Evolutionary conservation across 1,140 invertebrate genomes (phyloP), one percentile per base, ranked within the genome.

Genomic region (Drosophila baimaii): DNA sequence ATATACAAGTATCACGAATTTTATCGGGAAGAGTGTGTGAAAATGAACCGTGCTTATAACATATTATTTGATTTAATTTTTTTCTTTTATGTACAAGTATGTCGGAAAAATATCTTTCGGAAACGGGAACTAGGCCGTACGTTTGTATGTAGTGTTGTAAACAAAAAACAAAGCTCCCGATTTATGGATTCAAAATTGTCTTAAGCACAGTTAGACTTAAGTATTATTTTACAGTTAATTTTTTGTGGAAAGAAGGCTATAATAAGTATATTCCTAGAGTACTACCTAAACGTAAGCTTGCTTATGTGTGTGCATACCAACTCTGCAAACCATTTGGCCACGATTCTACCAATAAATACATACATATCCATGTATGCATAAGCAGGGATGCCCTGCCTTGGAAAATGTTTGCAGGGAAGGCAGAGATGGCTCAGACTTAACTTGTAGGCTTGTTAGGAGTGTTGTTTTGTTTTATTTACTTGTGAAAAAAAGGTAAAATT

Each of bases 111-210:
- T 2, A n/a, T 54, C 19, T n/a, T 23, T 54, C 51, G 51, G 31
- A 54, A 54, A 54, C 51, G 31, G 51, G 51, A 54, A 54, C 51
- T 54, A 31, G 51, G 19, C 31, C 8, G 46, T 25, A 47, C 43
- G 3, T 31, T 3, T 17, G 6, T 21, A 33, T 10, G 2, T n/a
- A n/a, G n/a, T 54, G 21, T 35, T 15, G 51, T 54, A 12, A 35
- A 52, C 51, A 35, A 54, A 54, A 54, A 54, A 54, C 31, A 35
- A 54, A 54, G 27, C 51, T n/a, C 1, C 13, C 19, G 31, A 54
- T 10, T 10, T 31, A n/a, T 15, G 4, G 4, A 21, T n/a, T 35
- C 19, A 52, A 33, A 15, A 21, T 15, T 33, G 10, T 15, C 29
- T 31, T 19, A 19, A 31, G 27, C 47, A 19, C 27, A 33, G 13